phyloP scores from a whole-genome alignment of 2,113 vertebrate genomes.

The Oryzias celebensis region DNA sequence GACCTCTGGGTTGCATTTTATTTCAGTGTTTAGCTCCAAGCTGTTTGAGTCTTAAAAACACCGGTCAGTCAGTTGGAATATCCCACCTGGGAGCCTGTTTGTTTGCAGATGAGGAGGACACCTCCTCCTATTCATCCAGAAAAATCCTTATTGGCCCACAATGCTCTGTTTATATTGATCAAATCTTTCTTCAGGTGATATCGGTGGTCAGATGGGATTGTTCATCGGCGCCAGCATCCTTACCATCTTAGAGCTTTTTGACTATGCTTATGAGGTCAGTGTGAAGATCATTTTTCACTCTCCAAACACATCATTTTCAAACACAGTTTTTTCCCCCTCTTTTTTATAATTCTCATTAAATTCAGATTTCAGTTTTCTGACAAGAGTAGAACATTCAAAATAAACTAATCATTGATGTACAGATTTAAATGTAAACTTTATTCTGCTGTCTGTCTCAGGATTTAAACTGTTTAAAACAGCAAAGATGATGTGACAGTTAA shows the following conservation, averaged over 20 bases:
- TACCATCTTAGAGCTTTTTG: conserved; percentile 96
- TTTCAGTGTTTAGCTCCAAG: neutral
- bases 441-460: too few relatives aligned
- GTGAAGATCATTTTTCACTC: conserved; percentile 4
- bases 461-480: too few relatives aligned
- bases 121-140: neutral
- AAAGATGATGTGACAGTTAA: too few relatives aligned
- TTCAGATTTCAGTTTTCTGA: too few relatives aligned
- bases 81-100: neutral
- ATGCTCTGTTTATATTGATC: neutral
- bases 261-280: conserved; percentile 97
- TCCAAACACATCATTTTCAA: neutral
- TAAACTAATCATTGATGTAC: too few relatives aligned
- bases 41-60: neutral
- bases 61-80: neutral
- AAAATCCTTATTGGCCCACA: accelerated
- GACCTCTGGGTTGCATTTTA: neutral
- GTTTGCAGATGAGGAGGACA: neutral
- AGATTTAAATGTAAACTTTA: too few relatives aligned
- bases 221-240: conserved; percentile 99
- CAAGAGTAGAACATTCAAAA: too few relatives aligned
- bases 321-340: neutral
- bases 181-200: conserved; percentile 82
- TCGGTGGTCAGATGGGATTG: conserved; percentile 98
- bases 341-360: neutral